phyloP scores from a whole-genome alignment of 2,113 vertebrate species.

The Chelonoidis abingdonii region DNA sequence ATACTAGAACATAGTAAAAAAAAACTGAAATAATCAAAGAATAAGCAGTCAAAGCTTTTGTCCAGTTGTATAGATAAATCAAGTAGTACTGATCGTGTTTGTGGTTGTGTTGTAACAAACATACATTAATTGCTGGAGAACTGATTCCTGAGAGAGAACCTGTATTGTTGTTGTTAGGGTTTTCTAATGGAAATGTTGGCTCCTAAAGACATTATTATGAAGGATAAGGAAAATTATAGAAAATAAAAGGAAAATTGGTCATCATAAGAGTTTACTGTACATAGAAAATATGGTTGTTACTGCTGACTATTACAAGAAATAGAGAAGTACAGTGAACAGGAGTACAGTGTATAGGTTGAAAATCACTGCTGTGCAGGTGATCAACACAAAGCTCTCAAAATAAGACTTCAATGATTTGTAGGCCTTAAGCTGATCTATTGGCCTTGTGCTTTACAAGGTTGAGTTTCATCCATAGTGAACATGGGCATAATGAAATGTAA shows the following conservation, averaged over 20 bases:
- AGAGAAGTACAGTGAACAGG: rapidly evolving
- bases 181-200: not conserved
- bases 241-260: not conserved
- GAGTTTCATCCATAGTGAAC: rapidly evolving
- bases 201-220: not conserved
- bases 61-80: not conserved
- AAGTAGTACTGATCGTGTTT: not conserved
- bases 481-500: rapidly evolving
- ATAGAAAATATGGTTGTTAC: not conserved
- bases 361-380: not conserved
- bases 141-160: not conserved
- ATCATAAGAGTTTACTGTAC: not conserved
- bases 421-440: not conserved
- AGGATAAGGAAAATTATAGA: not conserved
- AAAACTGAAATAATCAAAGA: not conserved
- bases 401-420: rapidly evolving
- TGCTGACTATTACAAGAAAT: rapidly evolving
- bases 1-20: not conserved
- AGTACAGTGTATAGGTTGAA: not conserved
- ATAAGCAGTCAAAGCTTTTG: not conserved
- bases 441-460: rapidly evolving
- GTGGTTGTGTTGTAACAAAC: not conserved
- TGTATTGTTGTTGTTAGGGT: rapidly evolving
- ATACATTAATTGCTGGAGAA: rapidly evolving
- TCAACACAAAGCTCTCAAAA: not conserved